Evolutionary conservation across 2,888 invertebrate species (phyloP), one percentile per base, ranked within the genome.

Genomic region (Macaria liturata): DNA sequence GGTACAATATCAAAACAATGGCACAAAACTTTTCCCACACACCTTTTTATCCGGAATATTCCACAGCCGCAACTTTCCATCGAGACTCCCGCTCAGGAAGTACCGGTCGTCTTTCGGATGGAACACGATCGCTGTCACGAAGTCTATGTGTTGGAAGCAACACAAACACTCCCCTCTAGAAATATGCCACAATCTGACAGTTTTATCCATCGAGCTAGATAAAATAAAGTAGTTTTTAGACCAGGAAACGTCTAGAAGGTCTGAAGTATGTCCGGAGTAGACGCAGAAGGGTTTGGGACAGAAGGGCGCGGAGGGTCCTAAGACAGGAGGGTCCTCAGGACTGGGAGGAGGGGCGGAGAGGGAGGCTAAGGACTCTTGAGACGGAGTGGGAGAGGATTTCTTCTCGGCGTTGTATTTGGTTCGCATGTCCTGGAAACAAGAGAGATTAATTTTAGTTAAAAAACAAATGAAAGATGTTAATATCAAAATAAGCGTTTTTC

Each of bases 121-220:
- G 85, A 99, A 99, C 54, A 98, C 99, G 72, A 99, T 99, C 0
- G 99, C 98, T 0, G 99, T 99, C 54, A 99, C 99, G 83, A 99
- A 99, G 89, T 99, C 99, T 66, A 99, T 98, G 81, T 99, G 99
- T 81, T 99, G 99, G 88, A 99, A 99, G 80, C 98, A 98, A 81
- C 99, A 99, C 0, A 99, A 94, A 80, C 99, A 99, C 84, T 99
- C 99, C 74, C 97, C 96, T 42, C 99, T 93, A 0, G 98, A 98
- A 63, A 99, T 97, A 84, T 99, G 99, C 99, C 99, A 99, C 60
- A 99, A 89, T 3, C 91, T 70, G 3, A 99, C 99, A 0, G 99
- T 99, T 84, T 99, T 98, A 83, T 99, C 99, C 98, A 99, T 99
- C 3, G 98, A 98, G 40, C 98, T 98, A 0, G 98, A 98, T n/a